These are phyloP conservation scores for Trinectes maculatus DNA, from an alignment of 2,113 vertebrate species.

Conservation along the genomic window DNA sequence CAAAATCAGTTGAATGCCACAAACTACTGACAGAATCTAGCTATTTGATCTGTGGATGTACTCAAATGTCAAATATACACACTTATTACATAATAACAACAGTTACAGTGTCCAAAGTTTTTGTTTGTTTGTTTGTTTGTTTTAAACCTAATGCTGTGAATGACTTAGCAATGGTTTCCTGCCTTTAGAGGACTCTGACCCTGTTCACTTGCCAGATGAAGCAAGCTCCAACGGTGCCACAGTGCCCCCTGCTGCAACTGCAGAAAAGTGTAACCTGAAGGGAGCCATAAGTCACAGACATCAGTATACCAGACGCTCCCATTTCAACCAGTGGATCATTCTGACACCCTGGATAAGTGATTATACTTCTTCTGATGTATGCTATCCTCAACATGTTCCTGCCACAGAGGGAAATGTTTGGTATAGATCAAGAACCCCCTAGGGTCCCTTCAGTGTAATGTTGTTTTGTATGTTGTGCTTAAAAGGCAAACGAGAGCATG, in stretches of 20 bases:
- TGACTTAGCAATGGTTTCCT: slow-evolving; percentile 33
- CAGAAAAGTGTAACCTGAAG: not conserved
- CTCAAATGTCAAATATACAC: slow-evolving; percentile 8
- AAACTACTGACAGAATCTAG: not conserved
- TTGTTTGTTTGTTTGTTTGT: too few relatives aligned
- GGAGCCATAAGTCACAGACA: slow-evolving; percentile 2
- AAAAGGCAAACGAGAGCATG: not conserved
- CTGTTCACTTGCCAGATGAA: not conserved
- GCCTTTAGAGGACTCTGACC: slow-evolving; percentile 36
- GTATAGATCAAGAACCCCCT: slow-evolving; percentile 37
- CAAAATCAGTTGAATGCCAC: not conserved
- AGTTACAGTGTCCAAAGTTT: slow-evolving; percentile 11
- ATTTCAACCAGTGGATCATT: slow-evolving; percentile 59
- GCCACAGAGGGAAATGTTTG: slow-evolving; percentile 33
- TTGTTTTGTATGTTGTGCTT: slow-evolving; percentile 1
- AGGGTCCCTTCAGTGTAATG: slow-evolving; percentile 21
- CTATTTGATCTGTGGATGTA: slow-evolving; percentile 12
- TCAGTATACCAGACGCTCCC: slow-evolving; percentile 27
- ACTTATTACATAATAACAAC: slow-evolving; percentile 25
- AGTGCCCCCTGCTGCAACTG: slow-evolving; percentile 79
- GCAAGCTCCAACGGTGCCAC: slow-evolving; percentile 51
- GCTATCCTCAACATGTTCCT: slow-evolving; percentile 35
- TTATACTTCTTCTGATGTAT: slow-evolving; percentile 45
- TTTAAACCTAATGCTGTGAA: slow-evolving; percentile 37
- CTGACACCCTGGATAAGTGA: slow-evolving; percentile 55